Evolutionary conservation across 2,888 invertebrate species (phyloP), one percentile per base, ranked within the genome.

Genomic region (Drosophila emarginata): DNA sequence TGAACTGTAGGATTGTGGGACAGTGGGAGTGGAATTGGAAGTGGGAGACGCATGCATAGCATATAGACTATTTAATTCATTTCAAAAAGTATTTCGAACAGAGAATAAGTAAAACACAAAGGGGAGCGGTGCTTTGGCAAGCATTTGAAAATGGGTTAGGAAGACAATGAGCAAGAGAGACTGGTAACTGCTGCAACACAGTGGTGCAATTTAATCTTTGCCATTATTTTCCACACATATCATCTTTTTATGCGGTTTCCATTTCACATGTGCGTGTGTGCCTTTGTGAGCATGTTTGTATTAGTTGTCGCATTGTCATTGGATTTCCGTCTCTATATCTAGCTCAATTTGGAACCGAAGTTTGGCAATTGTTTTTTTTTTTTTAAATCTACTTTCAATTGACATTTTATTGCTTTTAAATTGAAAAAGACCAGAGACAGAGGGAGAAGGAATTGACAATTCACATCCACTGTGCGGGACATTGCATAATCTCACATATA

Each of bases 361-460:
- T 72, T 86, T 86, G 60, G 74, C 87, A 88, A 83, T 82, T 87
- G 78, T 51, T 61, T 51, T 61, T 61, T 81, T 87, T 72, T 51
- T 61, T 54, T 61, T 59, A 73, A 77, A 52, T 73, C 58, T 65
- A 77, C 65, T 87, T 74, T 77, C 88, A 83, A 83, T 83, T 89
- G 88, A 60, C 60, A 68, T 81, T 83, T 89, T 83, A 89, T 83
- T 61, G 86, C 79, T 83, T 89, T 83, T 85, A 77, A 83, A 83
- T 83, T 83, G 88, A 64, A 36, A 32, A 15, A 14, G 6, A 15
- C 9, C 23, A 36, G 28, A 32, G 37, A 53, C 14, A 26, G 26
- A 36, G 15, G 11, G 14, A 9, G 32, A 26, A 14, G 61, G 61
- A 52, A 64, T 53, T 52, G 2, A 32, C 62, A 51, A 26, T 79